These are phyloP conservation scores for Miichthys miiuy DNA, from an alignment of 2,797 vertebrate species.

Conservation along the genomic window DNA sequence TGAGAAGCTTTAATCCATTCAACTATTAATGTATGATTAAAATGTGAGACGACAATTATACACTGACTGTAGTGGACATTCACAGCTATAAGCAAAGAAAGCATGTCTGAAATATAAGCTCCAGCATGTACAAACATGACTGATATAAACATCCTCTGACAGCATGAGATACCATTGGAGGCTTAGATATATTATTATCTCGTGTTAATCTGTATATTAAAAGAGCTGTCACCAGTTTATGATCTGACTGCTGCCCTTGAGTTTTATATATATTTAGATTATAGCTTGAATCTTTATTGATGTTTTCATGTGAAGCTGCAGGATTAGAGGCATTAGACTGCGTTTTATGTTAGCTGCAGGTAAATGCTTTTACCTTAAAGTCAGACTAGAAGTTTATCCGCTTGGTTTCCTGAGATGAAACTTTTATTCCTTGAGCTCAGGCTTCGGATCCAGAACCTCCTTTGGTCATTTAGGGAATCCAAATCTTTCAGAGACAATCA, in stretches of 20 bases:
- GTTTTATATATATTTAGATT: not conserved
- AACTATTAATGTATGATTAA: not conserved
- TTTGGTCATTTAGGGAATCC: slow-evolving; percentile 35
- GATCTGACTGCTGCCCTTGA: not conserved
- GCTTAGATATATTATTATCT: not conserved
- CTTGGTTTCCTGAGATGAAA: slow-evolving; percentile 20
- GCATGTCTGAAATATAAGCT: not conserved
- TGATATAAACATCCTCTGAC: not conserved
- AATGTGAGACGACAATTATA: not conserved
- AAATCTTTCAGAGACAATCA: slow-evolving; percentile 1
- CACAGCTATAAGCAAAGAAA: not conserved
- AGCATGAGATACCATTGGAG: not conserved
- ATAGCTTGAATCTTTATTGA: not conserved
- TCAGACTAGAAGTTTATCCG: slow-evolving; percentile 25
- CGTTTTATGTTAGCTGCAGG: not conserved
- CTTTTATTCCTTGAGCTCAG: slow-evolving; percentile 3
- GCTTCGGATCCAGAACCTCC: slow-evolving; percentile 16
- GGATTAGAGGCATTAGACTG: not conserved
- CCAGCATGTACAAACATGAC: not conserved
- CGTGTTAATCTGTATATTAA: slow-evolving; percentile 7
- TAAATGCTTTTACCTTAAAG: slow-evolving; percentile 51
- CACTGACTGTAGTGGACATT: not conserved
- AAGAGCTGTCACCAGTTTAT: not conserved
- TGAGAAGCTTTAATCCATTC: not conserved
- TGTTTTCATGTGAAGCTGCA: not conserved